phyloP scores from a whole-genome alignment of 2,888 invertebrate species.

The Oscheius sp. region DNA sequence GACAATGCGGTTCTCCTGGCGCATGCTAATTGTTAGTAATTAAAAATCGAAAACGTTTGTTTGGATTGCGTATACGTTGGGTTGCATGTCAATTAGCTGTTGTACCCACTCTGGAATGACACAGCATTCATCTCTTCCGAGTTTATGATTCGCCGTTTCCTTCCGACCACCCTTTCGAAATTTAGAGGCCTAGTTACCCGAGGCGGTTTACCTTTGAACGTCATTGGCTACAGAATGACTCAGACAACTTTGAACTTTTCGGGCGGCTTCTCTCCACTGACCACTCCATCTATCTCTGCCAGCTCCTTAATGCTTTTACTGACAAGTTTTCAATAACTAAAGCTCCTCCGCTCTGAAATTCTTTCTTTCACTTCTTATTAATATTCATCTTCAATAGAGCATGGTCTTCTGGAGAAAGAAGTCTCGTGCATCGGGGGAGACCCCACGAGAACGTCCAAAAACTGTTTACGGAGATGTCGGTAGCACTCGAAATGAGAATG shows the following conservation, averaged over 20 bases:
- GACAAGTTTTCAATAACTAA: slow-evolving; percentile 31
- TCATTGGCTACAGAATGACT: neutral
- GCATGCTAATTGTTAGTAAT: slow-evolving; percentile 27
- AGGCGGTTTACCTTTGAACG: neutral
- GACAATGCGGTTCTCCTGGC: neutral
- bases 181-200: slow-evolving; percentile 14
- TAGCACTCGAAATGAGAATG: neutral
- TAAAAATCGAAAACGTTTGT: slow-evolving; percentile 30
- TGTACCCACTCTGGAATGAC: neutral
- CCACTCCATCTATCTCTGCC: slow-evolving; percentile 29
- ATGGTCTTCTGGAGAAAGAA: slow-evolving; percentile 30
- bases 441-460: slow-evolving; percentile 1
- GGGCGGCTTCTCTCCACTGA: slow-evolving; percentile 5
- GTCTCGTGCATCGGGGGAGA: neutral
- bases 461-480: slow-evolving; percentile 23
- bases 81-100: slow-evolving; percentile 23
- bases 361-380: neutral
- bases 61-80: slow-evolving; percentile 22
- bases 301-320: slow-evolving; percentile 23
- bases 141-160: neutral
- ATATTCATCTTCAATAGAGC: neutral
- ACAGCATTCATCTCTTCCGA: neutral
- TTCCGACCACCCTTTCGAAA: slow-evolving; percentile 3
- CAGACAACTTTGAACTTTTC: no score
- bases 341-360: neutral